Evolutionary conservation across 1,140 invertebrate species (phyloP).

Genomic region (Brachionus manjavacas): DNA sequence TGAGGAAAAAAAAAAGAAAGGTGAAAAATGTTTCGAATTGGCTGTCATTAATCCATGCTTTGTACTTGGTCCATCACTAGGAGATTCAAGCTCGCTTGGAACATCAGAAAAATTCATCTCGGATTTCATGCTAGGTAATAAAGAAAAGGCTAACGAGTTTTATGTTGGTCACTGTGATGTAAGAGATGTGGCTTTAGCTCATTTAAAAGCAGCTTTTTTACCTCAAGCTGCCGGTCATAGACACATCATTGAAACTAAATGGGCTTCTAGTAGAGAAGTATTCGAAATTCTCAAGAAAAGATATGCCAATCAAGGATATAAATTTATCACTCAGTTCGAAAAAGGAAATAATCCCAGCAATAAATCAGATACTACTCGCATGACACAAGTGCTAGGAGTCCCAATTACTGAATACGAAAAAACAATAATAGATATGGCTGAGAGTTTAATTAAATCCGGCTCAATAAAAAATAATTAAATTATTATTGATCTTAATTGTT

Average conservation of each 20-base stretch:
- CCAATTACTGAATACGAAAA: slow-evolving; percentile 53
- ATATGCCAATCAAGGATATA: slow-evolving; percentile 10
- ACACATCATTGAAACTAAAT: slow-evolving; percentile 33
- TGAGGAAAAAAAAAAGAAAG: slow-evolving; percentile 55
- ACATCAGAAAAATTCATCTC: slow-evolving; percentile 50
- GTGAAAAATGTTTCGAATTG: slow-evolving; percentile 57
- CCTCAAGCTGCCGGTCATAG: slow-evolving; percentile 57
- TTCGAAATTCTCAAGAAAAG: slow-evolving; percentile 6
- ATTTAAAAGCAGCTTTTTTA: slow-evolving; percentile 60
- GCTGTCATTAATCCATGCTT: slow-evolving; percentile 61
- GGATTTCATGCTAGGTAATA: slow-evolving; percentile 57
- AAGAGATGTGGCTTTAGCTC: slow-evolving; percentile 62
- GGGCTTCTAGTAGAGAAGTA: neutral
- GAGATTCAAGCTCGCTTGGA: slow-evolving; percentile 46
- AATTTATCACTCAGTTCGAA: slow-evolving; percentile 3
- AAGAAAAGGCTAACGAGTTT: slow-evolving; percentile 58
- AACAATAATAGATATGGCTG: slow-evolving; percentile 59
- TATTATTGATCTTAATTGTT: no score
- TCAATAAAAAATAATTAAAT: slow-evolving; percentile 52
- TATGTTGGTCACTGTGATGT: slow-evolving; percentile 61
- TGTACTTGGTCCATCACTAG: slow-evolving; percentile 60
- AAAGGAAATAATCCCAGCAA: neutral
- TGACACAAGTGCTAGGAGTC: slow-evolving; percentile 56
- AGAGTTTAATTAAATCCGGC: slow-evolving; percentile 58
- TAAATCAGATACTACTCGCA: slow-evolving; percentile 44